Base-by-base conservation (phyloP, 2,797 vertebrate genomes). In the Buceros bicornis region DNA sequence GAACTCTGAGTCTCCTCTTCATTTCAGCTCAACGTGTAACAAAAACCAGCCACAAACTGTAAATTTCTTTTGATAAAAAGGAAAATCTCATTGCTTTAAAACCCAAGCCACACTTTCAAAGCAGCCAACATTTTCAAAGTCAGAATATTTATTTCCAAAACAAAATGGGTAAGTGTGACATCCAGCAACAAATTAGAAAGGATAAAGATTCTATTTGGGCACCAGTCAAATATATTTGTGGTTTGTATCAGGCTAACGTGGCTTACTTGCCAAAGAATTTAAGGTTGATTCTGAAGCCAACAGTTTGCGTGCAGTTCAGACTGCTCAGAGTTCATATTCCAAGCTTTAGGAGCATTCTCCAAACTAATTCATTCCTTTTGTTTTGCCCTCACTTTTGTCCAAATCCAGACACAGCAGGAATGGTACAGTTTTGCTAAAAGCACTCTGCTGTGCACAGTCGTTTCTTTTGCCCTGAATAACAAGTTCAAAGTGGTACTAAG, bases 151-250 rank as follows among this genome's bases (percentile, higher is more conserved):
- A 90, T 89, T 96, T 96, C 93, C 80, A 95, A 96, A 96, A 84
- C 56, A 79, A 91, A 96, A 91, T 1, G 43, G 76, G 28, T 62
- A 95, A 60, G 33, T 82, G 73, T 71, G 80, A 90, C 89, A 95
- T 95, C 40, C 80, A 95, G 51, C 14, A 96, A 96, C 89, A 97
- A 95, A 95, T 96, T 91, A 95, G 82, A 83, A 87, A 84, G 87
- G 58, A 90, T 95, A 84, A 93, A 81, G 82, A 70, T 48, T 91
- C 74, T 67, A 26, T 76, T 57, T 91, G 86, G 88, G 93, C 57
- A 96, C 82, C 87, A 94, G 56, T 47, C 89, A 95, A 95, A 90
- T 71, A 60, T 65, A 90, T 91, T 94, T 94, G 95, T 92, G 96
- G 94, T 95, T 96, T 95, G 42, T 60, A 82, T 90, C 77, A 90